Base-by-base conservation (phyloP, 2,113 vertebrate species). In the Acrocephalus kingi region DNA sequence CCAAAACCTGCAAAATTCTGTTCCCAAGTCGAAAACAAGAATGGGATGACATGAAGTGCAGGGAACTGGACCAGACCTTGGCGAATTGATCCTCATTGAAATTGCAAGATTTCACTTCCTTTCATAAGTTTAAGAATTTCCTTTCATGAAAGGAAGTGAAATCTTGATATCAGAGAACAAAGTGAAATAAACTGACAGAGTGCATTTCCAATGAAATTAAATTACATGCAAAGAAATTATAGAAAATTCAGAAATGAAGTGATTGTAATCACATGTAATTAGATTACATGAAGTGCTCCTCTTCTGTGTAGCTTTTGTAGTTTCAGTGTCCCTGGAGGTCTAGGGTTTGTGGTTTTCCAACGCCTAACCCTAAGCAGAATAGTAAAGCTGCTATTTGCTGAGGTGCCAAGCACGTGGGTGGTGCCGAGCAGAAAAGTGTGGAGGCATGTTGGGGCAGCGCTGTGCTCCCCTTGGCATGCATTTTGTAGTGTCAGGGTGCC, bases 381-480 rank as follows among this genome's bases (percentile, higher is more conserved):
- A 45, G 25, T 15, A 52, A 31, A 71, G 11, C 9, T 43, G 15
- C 8, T 23, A 16, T 52, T 43, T 35, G 20, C 20, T 61, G 46
- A 52, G 25, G 13, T 20, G 9, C 35, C 11, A 41, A 41, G 23
- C 2, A 15, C 54, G 6, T n/a, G 11, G 45, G 15, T 3, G 6
- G 6, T n/a, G 7, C 2, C 1, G 3, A 51, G 61, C 15, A 45
- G 31, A 30, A 30, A 45, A 7, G 25, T 55, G 33, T 35, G 25
- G 9, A 79, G 24, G 31, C n/a, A 14, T 14, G 14, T 1, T 28
- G 59, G 9, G 30, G 23, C 28, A 69, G 18, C 23, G 35, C 14
- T 0, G 0, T 43, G 30, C 6, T n/a, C 4, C 35, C 35, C 4
- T 14, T 51, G 30, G 19, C 19, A 41, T 23, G 55, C 3, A 5